Evolutionary conservation across 1,140 invertebrate species (phyloP).

Genomic region (Marisa cornuarietis): DNA sequence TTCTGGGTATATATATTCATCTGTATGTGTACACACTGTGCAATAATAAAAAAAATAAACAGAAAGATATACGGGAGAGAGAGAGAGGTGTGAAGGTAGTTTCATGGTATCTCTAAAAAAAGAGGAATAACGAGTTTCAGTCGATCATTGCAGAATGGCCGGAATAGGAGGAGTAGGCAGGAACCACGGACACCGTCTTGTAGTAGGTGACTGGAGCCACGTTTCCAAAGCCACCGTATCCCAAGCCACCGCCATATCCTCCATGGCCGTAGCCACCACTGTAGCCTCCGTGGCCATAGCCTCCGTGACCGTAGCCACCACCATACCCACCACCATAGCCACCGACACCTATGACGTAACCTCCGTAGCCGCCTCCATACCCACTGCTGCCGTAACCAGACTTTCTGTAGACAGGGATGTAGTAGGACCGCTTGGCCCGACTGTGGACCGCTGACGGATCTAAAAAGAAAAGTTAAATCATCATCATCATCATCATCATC

Average conservation of each 20-base stretch:
- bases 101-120: neutral
- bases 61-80: neutral
- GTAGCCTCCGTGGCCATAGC: neutral
- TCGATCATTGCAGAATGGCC: neutral
- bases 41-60: neutral
- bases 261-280: neutral
- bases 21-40: neutral
- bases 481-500: too few species aligned
- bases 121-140: neutral
- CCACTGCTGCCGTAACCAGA: neutral
- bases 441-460: neutral
- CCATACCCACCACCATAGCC: slow-evolving; percentile 1
- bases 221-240: neutral
- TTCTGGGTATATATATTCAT: neutral
- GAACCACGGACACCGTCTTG: slow-evolving; percentile 7
- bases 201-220: neutral
- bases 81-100: neutral
- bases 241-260: neutral
- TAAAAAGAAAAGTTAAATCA: too few species aligned
- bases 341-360: neutral
- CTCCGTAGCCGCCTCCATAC: neutral
- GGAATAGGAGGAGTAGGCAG: neutral
- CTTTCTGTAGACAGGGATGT: slow-evolving; percentile 14
- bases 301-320: neutral
- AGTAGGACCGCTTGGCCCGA: neutral